phyloP scores from a whole-genome alignment of 1,140 invertebrate genomes.

The Euschistus heros region DNA sequence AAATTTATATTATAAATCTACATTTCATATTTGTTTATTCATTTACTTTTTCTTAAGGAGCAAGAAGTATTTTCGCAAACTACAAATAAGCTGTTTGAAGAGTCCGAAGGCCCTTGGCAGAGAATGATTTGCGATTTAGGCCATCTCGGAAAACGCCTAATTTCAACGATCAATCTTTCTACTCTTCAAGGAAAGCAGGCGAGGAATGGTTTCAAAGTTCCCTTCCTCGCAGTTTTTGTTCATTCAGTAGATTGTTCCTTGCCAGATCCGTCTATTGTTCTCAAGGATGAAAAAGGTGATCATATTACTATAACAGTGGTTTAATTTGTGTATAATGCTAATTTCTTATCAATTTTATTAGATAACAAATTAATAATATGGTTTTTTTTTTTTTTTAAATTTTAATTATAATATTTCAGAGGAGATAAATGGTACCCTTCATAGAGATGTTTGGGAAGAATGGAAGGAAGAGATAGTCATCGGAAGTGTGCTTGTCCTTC shows the following conservation, averaged over 20 bases:
- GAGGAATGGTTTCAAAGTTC: slow-evolving; percentile 26
- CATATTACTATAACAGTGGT: too few relatives aligned
- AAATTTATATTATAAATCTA: too few relatives aligned
- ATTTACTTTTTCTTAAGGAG: slow-evolving; percentile 3
- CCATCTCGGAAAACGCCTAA: neutral
- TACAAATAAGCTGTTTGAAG: slow-evolving; percentile 23
- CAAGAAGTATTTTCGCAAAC: slow-evolving; percentile 22
- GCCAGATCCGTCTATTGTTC: slow-evolving; percentile 27
- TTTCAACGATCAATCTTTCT: slow-evolving; percentile 25
- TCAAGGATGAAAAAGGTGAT: slow-evolving; percentile 29
- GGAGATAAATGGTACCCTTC: slow-evolving; percentile 30
- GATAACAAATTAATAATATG: too few relatives aligned
- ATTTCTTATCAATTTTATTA: too few relatives aligned
- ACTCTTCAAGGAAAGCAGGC: slow-evolving; percentile 20
- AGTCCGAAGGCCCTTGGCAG: slow-evolving; percentile 22
- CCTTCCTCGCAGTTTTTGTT: slow-evolving; percentile 29
- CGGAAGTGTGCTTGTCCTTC: slow-evolving; percentile 28
- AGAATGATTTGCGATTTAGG: slow-evolving; percentile 24
- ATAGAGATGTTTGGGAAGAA: slow-evolving; percentile 30
- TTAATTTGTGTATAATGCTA: neutral
- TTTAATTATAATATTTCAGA: slow-evolving; percentile 23
- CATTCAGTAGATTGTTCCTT: slow-evolving; percentile 26
- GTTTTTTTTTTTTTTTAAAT: too few relatives aligned
- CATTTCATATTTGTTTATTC: too few relatives aligned
- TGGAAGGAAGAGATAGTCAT: slow-evolving; percentile 25